Evolutionary conservation across 2,797 vertebrate species (phyloP).

Genomic region (Tarsius wallacei): DNA sequence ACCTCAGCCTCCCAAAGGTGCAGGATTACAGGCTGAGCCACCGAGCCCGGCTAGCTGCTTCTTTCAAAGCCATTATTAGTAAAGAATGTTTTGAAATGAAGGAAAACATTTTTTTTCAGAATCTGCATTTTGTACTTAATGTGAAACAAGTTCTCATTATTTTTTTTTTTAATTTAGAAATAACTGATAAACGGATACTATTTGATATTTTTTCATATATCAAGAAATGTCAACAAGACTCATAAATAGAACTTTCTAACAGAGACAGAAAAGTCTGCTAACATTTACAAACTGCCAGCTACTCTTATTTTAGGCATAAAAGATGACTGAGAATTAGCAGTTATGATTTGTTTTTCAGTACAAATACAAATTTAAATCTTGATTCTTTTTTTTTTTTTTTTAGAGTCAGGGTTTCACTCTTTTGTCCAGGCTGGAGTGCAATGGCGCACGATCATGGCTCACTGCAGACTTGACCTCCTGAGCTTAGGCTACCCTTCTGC

Average conservation of each 20-base stretch:
- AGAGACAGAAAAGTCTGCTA: conserved; percentile 72
- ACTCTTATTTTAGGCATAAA: conserved; percentile 81
- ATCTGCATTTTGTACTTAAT: conserved; percentile 84
- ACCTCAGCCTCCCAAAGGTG: too few species aligned
- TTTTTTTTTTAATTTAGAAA: conserved; percentile 75
- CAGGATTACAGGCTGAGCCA: too few species aligned
- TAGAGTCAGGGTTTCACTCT: too few species aligned
- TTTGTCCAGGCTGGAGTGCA: too few species aligned
- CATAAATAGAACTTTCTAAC: conserved; percentile 69
- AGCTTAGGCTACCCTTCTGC: too few species aligned
- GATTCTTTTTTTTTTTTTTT: conserved; percentile 62
- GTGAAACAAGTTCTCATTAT: conserved; percentile 63
- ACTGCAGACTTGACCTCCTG: too few species aligned
- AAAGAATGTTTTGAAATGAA: conserved; percentile 80
- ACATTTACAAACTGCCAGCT: conserved; percentile 79
- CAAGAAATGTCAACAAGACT: conserved; percentile 67
- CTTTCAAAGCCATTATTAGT: conserved; percentile 80
- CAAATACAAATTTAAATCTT: conserved; percentile 84
- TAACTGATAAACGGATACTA: conserved; percentile 64
- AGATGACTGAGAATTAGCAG: conserved; percentile 83
- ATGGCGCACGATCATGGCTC: too few species aligned
- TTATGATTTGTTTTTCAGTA: conserved; percentile 84
- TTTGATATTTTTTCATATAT: conserved; percentile 72
- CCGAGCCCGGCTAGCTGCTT: background rate
- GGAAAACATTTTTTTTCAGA: conserved; percentile 72